phyloP scores from a whole-genome alignment of 2,888 invertebrate genomes.

The Anarsia innoxiella region DNA sequence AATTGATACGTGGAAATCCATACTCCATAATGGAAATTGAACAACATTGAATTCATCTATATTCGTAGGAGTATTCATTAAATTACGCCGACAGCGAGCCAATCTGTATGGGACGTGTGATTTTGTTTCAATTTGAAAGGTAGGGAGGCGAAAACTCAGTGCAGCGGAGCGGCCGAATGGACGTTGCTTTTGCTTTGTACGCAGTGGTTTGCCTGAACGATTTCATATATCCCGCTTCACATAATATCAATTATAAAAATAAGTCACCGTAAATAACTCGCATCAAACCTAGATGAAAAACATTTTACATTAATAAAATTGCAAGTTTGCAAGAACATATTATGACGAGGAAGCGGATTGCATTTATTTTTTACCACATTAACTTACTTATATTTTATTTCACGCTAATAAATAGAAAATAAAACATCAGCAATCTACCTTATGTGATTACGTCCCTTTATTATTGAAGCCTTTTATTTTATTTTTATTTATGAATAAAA shows the following conservation, averaged over 20 bases:
- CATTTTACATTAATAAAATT: too few relatives aligned
- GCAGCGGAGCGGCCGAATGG: conserved; percentile 49
- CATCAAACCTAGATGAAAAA: too few relatives aligned
- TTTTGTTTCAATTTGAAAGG: conserved; percentile 61
- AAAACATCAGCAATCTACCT: too few relatives aligned
- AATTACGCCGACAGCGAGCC: conserved; percentile 22
- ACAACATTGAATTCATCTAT: conserved; percentile 22
- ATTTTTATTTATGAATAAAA: too few relatives aligned
- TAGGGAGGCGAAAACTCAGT: conserved; percentile 53
- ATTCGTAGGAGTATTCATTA: conserved; percentile 15
- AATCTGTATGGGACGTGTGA: conserved; percentile 38
- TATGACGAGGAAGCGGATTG: too few relatives aligned
- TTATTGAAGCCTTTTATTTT: too few relatives aligned
- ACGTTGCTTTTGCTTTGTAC: conserved; percentile 53
- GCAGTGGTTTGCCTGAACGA: conserved; percentile 48
- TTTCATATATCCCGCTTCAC: conserved; percentile 25
- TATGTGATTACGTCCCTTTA: too few relatives aligned
- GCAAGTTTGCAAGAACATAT: too few relatives aligned
- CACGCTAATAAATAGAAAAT: too few relatives aligned
- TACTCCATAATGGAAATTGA: conserved; percentile 8
- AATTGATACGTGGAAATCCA: not conserved
- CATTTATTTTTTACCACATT: too few relatives aligned
- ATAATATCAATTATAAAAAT: conserved; percentile 31
- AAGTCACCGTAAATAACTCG: conserved; percentile 14
- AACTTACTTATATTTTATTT: too few relatives aligned